Conservation (phyloP, 2,888 invertebrate species). For the Bimastos eiseni region DNA sequence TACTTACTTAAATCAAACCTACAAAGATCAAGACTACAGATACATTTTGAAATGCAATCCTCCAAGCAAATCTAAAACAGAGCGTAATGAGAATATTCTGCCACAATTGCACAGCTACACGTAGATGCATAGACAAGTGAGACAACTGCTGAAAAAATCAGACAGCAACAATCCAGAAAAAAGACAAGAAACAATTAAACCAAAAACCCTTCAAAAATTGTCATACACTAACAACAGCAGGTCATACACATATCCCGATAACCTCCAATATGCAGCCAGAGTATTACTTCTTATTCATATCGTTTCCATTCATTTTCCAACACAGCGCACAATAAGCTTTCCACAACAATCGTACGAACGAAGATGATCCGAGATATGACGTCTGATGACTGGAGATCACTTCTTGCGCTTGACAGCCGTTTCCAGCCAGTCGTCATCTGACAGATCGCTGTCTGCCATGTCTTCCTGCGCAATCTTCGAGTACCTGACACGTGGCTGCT, state of each 20-base stretch:
- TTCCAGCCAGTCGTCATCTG: constrained; percentile 15
- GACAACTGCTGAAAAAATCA: neutral
- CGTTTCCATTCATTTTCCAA: neutral
- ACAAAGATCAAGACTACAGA: neutral
- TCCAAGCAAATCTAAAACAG: neutral
- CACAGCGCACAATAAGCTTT: neutral
- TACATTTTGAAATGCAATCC: neutral
- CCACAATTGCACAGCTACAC: neutral
- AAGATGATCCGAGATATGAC: neutral
- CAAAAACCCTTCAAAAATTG: constrained; percentile 5
- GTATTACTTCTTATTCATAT: neutral
- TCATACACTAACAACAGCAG: neutral
- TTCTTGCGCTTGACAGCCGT: neutral
- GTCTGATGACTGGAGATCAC: neutral
- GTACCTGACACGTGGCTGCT: constrained; percentile 9
- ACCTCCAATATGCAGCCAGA: neutral
- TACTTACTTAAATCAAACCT: neutral
- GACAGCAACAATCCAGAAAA: neutral
- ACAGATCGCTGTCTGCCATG: constrained; percentile 14
- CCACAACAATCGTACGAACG: neutral
- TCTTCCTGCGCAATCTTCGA: constrained; percentile 18
- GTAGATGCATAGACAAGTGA: neutral
- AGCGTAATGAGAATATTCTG: neutral
- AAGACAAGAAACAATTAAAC: neutral
- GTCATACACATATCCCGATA: neutral